phyloP scores from a whole-genome alignment of 2,113 vertebrate species.

The Daboia siamensis region DNA sequence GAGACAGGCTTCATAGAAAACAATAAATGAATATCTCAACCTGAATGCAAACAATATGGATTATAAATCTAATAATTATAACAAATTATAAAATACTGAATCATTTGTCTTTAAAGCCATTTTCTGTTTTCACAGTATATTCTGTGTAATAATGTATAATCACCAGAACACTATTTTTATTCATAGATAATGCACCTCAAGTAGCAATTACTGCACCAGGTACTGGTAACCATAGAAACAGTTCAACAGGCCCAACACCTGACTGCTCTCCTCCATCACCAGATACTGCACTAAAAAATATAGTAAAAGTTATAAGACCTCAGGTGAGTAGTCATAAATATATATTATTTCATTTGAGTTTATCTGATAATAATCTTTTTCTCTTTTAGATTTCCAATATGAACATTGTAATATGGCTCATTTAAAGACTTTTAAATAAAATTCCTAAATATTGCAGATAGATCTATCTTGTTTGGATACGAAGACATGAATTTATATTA shows the following conservation, averaged over 20 bases:
- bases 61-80: constrained; percentile 24
- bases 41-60: constrained; percentile 25
- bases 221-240: constrained; percentile 90
- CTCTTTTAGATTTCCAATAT: neutral
- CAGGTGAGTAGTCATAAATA: constrained; percentile 79
- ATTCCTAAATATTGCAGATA: neutral
- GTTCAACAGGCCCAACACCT: constrained; percentile 91
- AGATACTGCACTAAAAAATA: constrained; percentile 95
- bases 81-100: constrained; percentile 12
- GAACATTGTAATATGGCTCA: neutral
- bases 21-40: constrained; percentile 6
- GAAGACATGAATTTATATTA: constrained; percentile 32
- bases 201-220: constrained; percentile 82
- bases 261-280: constrained; percentile 97
- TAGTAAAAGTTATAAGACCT: constrained; percentile 97
- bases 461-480: neutral
- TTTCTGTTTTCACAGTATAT: constrained; percentile 44
- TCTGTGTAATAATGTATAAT: constrained; percentile 54
- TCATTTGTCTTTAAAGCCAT: constrained; percentile 34
- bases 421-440: constrained; percentile 20
- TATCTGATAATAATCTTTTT: neutral
- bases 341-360: constrained; percentile 10
- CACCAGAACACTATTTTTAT: constrained; percentile 68
- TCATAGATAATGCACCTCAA: constrained; percentile 87
- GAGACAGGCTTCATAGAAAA: neutral